phyloP scores from a whole-genome alignment of 2,888 invertebrate species.

The Sinopyrophorus schimmeli region DNA sequence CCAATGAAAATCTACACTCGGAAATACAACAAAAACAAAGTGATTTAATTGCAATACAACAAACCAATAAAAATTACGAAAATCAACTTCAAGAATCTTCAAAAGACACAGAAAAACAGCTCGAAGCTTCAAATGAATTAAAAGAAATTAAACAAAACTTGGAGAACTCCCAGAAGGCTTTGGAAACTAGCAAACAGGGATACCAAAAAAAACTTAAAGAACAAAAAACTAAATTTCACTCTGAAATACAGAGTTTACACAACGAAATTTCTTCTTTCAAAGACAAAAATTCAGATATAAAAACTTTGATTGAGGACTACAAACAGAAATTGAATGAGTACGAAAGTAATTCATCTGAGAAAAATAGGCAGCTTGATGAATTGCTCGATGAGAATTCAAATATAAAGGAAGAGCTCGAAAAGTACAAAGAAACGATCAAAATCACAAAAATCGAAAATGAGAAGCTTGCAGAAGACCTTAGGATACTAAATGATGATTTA shows the following conservation, averaged over 20 bases:
- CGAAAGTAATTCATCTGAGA: constrained; percentile 8
- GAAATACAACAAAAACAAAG: constrained; percentile 6
- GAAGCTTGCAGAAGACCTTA: background rate
- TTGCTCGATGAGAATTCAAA: constrained; percentile 24
- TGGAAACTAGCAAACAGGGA: constrained; percentile 24
- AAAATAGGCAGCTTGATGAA: constrained; percentile 32
- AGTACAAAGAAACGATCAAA: constrained; percentile 4
- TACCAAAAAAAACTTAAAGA: constrained; percentile 29
- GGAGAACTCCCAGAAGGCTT: constrained; percentile 35
- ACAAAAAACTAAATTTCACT: constrained; percentile 32
- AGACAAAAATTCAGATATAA: constrained; percentile 13
- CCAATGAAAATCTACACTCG: background rate
- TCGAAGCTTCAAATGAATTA: constrained; percentile 13
- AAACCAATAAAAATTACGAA: background rate
- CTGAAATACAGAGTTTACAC: constrained; percentile 32
- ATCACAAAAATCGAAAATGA: constrained; percentile 1
- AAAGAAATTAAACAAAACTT: constrained; percentile 33
- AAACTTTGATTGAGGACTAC: constrained; percentile 14
- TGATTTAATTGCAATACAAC: constrained; percentile 1
- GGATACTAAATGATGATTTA: background rate
- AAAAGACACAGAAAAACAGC: background rate
- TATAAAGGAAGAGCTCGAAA: constrained; percentile 5
- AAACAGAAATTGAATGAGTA: constrained; percentile 19
- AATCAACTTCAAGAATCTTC: background rate
- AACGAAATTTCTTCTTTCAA: constrained; percentile 11